Evolutionary conservation across 2,888 invertebrate species (phyloP).

Genomic region (Falcaria lacertinaria): DNA sequence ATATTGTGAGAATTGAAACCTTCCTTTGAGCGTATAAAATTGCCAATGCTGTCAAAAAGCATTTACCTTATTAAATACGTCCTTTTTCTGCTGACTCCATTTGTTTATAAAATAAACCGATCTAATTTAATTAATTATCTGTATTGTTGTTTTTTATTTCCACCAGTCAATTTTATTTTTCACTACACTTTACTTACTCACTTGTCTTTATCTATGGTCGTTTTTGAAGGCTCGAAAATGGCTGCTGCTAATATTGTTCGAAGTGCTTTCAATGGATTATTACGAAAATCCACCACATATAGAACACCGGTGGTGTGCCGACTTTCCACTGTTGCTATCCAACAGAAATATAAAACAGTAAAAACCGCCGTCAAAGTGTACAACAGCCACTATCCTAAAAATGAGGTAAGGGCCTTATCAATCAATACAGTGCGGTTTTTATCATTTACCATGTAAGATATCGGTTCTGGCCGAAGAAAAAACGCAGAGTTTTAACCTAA

Average conservation of each 20-base stretch:
- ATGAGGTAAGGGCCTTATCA: slow-evolving; percentile 54
- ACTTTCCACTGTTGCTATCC: slow-evolving; percentile 60
- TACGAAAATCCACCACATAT: slow-evolving; percentile 60
- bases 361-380: slow-evolving; percentile 43
- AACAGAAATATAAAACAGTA: slow-evolving; percentile 56
- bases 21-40: too few relatives aligned
- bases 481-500: too few relatives aligned
- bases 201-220: slow-evolving; percentile 32
- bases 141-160: background rate
- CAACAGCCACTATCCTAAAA: slow-evolving; percentile 42
- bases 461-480: background rate
- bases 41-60: too few relatives aligned
- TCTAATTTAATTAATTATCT: too few relatives aligned
- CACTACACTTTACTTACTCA: slow-evolving; percentile 8
- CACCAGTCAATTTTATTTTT: too few relatives aligned
- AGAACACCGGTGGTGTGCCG: slow-evolving; percentile 65
- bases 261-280: slow-evolving; percentile 67
- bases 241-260: slow-evolving; percentile 70
- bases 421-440: slow-evolving; percentile 36
- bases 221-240: slow-evolving; percentile 53
- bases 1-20: too few relatives aligned
- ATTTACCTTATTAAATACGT: too few relatives aligned
- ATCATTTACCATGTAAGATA: background rate
- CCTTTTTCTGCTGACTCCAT: too few relatives aligned
- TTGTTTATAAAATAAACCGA: too few relatives aligned